Base-by-base conservation (phyloP, 2,888 invertebrate genomes). In the Heliconius erato region DNA sequence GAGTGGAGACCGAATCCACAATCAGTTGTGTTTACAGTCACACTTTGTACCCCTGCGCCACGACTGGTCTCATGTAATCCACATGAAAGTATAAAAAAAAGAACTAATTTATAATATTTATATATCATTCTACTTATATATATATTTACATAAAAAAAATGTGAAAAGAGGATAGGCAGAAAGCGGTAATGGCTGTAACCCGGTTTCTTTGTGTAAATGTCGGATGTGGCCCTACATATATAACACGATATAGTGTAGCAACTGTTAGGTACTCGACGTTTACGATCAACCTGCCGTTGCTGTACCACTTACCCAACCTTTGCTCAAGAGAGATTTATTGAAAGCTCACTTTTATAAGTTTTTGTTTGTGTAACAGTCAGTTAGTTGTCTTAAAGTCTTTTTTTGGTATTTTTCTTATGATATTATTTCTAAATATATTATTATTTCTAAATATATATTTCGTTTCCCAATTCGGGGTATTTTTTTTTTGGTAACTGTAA, bases 171-270 rank as follows among this genome's bases (percentile, higher is more conserved):
- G 67, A 74, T 74, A 54, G 74, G 49, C 74, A 68, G 79, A 76
- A 77, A 81, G 76, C 78, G 44, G 78, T 78, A 78, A 32, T 68
- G 78, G 49, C 79, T 71, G 67, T 83, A 83, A 81, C 83, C 80
- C 68, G 80, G 80, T 83, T 81, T 63, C 80, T 83, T 81, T 83
- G 78, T 81, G 80, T 77, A 72, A 77, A 80, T 78, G 59, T 74
- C 67, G 79, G 69, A 81, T 81, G 77, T 79, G 81, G 83, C 83
- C 81, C 81, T 79, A 74, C 59, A 69, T 68, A 49, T 81, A 79
- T 77, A 77, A 81, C 81, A 81, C 71, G 77, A 77, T 79, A 79
- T 74, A 68, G 49, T 72, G 9, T 63, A 69, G 81, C 81, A 74
- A 74, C 78, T 81, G 63, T 76, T 69, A 63, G 80, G 78, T 76